Evolutionary conservation across 2,797 vertebrate genomes (phyloP).

Genomic region (Anguilla obscura): DNA sequence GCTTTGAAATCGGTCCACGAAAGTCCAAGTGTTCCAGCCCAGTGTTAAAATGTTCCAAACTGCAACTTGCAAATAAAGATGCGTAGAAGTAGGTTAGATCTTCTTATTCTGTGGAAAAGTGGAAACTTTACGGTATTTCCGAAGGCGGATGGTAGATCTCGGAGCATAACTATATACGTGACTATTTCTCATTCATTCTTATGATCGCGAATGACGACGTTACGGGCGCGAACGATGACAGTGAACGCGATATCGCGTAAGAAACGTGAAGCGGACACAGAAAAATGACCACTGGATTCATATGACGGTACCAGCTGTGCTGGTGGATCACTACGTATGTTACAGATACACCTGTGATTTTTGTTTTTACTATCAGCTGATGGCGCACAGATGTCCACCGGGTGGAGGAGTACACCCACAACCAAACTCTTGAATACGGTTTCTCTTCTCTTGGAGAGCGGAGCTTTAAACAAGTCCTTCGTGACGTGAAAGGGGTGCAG

Average conservation of each 20-base stretch:
- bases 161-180: not conserved
- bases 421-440: not conserved
- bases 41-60: not conserved
- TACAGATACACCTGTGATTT: not conserved
- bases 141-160: not conserved
- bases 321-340: not conserved
- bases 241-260: not conserved
- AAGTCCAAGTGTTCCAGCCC: not conserved
- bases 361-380: not conserved
- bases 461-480: slow-evolving; percentile 49
- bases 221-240: not conserved
- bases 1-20: slow-evolving; percentile 16
- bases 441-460: not conserved
- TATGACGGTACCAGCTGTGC: not conserved
- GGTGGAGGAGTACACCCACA: no score
- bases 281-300: not conserved
- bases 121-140: not conserved
- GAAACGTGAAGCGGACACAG: not conserved
- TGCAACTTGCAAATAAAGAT: not conserved
- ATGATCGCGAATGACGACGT: not conserved
- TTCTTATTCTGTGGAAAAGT: not conserved
- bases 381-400: not conserved
- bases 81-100: not conserved
- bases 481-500: slow-evolving; percentile 48
- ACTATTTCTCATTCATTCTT: not conserved